Conservation (phyloP, 2,888 invertebrate genomes). For the Coenonympha arcania region DNA sequence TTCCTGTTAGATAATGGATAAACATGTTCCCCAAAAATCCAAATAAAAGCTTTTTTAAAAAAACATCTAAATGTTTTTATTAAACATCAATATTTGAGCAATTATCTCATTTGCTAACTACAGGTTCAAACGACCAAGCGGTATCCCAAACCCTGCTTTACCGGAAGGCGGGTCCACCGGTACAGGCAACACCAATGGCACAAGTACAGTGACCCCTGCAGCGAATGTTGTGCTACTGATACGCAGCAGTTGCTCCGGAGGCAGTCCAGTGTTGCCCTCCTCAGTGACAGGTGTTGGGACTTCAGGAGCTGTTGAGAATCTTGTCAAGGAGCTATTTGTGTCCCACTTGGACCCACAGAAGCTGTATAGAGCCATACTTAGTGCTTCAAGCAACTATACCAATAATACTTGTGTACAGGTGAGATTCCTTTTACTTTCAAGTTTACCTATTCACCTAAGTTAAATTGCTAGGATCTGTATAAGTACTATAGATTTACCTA, state of each 20-base stretch:
- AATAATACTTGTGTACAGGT: conserved; percentile 64
- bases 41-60: too few relatives aligned
- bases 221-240: conserved; percentile 50
- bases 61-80: too few relatives aligned
- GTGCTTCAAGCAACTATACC: conserved; percentile 70
- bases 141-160: conserved; percentile 64
- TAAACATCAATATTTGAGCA: too few relatives aligned
- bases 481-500: too few relatives aligned
- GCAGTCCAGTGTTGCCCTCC: conserved; percentile 50
- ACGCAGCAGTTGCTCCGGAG: conserved; percentile 57
- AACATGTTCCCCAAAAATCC: too few relatives aligned
- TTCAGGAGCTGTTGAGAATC: conserved; percentile 55
- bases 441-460: too few relatives aligned
- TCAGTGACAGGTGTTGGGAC: conserved; percentile 52
- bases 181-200: conserved; percentile 43
- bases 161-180: conserved; percentile 67
- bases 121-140: conserved; percentile 72
- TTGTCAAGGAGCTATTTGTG: conserved; percentile 63
- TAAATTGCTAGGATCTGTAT: neutral
- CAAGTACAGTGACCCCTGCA: conserved; percentile 39
- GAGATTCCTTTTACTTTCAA: conserved; percentile 19
- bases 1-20: too few relatives aligned
- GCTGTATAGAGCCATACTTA: conserved; percentile 67
- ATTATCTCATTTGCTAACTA: too few relatives aligned
- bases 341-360: conserved; percentile 69